Evolutionary conservation across 2,797 vertebrate genomes (phyloP).

Genomic region (Danio albolineatus): DNA sequence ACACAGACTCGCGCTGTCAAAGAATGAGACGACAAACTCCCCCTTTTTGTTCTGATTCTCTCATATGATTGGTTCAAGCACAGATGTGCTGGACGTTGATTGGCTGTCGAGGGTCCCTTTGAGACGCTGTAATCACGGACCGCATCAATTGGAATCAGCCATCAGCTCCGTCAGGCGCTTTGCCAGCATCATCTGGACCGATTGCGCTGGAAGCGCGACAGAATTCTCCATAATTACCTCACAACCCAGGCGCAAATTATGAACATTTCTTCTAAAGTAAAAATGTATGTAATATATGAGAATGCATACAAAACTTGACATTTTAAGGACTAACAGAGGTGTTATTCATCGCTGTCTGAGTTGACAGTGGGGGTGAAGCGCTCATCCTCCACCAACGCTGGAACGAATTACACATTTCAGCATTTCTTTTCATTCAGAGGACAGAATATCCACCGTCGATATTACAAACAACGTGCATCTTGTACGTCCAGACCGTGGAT

Average conservation of each 20-base stretch:
- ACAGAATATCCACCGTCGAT: background rate
- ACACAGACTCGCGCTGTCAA: background rate
- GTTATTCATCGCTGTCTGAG: conserved; percentile 2
- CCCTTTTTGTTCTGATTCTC: background rate
- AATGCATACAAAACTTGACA: conserved; percentile 1
- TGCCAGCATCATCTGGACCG: conserved; percentile 49
- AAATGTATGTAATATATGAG: background rate
- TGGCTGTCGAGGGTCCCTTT: conserved; percentile 32
- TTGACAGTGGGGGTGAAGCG: conserved; percentile 22
- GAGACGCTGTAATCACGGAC: conserved; percentile 3
- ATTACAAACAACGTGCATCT: background rate
- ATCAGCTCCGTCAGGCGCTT: conserved; percentile 31
- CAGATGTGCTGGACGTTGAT: conserved; percentile 37
- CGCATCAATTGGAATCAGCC: conserved; percentile 37
- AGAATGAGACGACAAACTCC: background rate
- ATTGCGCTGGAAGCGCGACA: background rate
- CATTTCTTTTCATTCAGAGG: background rate
- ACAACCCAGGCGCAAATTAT: background rate
- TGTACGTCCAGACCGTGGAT: background rate
- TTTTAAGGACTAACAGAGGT: background rate
- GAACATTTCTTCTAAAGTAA: background rate
- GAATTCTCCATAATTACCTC: conserved; percentile 1
- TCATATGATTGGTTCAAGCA: conserved; percentile 48
- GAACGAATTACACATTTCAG: background rate
- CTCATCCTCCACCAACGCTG: background rate